Percentiles rank a stretch among this genome's conserved stretches.
These are phyloP conservation scores for Bombus sibiricus DNA, from an alignment of 1,140 invertebrate genomes.

Conservation along the genomic window DNA sequence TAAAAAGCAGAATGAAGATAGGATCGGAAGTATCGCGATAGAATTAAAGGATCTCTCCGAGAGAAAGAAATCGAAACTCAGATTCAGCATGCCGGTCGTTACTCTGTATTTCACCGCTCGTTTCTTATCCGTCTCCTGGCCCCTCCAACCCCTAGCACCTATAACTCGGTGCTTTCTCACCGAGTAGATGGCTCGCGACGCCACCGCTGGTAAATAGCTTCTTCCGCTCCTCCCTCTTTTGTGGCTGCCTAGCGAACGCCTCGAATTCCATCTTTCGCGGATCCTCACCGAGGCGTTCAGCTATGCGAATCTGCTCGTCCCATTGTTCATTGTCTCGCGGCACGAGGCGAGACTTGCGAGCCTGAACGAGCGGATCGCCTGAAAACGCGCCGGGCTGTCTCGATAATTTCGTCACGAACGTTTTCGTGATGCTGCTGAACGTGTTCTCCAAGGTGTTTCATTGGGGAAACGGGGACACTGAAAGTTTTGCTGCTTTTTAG, in stretches of 20 bases:
- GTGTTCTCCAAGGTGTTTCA: not conserved
- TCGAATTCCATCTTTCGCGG: conserved; percentile 55
- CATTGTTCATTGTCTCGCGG: conserved; percentile 48
- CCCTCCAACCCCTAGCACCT: conserved; percentile 29
- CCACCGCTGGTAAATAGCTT: conserved; percentile 58
- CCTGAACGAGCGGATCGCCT: conserved; percentile 25
- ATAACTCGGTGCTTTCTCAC: conserved; percentile 58
- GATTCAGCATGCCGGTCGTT: conserved; percentile 1
- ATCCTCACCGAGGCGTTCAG: conserved; percentile 50
- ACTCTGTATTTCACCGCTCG: conserved; percentile 33
- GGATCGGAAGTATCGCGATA: not conserved
- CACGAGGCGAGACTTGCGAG: conserved; percentile 37
- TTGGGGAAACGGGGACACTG: not conserved
- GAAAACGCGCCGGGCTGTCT: conserved; percentile 38
- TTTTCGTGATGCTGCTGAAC: not conserved
- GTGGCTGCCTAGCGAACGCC: conserved; percentile 30
- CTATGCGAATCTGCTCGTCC: conserved; percentile 38
- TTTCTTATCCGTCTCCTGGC: conserved; percentile 30
- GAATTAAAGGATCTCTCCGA: not conserved
- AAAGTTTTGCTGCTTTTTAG: not conserved
- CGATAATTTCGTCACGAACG: conserved; percentile 27
- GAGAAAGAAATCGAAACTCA: not conserved
- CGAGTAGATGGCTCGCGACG: conserved; percentile 36
- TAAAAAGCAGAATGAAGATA: too few relatives aligned
- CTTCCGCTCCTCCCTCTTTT: conserved; percentile 46